These are phyloP conservation scores for Umimayanthus chanpuru DNA, from an alignment of 92 coral and sea anemone species.

Conservation along the genomic window DNA sequence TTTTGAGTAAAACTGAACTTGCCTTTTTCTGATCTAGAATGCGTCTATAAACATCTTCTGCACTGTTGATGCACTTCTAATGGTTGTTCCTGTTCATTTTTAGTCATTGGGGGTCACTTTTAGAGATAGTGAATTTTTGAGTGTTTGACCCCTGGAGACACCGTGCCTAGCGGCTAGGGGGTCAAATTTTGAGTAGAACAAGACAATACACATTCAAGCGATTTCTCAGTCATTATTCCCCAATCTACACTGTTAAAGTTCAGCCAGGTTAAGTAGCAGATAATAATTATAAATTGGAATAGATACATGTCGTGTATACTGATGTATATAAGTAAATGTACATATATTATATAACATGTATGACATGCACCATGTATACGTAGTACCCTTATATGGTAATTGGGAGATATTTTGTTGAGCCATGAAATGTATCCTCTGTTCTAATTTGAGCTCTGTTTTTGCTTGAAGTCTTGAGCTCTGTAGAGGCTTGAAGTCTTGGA, in stretches of 20 bases:
- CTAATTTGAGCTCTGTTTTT: conserved; percentile 23
- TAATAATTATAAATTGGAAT: conserved; percentile 18
- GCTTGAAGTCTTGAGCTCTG: conserved; percentile 26
- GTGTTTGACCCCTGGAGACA: too few species aligned
- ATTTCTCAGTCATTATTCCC: conserved; percentile 24
- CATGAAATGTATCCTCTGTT: conserved; percentile 24
- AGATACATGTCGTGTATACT: conserved; percentile 24
- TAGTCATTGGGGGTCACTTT: too few species aligned
- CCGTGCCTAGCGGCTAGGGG: too few species aligned
- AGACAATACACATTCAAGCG: conserved; percentile 25
- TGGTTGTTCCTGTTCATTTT: too few species aligned
- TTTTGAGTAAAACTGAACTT: too few species aligned
- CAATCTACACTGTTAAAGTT: conserved; percentile 23
- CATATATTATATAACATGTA: conserved; percentile 18
- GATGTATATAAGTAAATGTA: conserved; percentile 19
- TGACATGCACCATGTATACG: conserved; percentile 22
- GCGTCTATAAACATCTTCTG: too few species aligned
- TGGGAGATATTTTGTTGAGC: conserved; percentile 14
- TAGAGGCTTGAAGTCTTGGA: conserved; percentile 26
- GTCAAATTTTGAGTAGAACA: too few species aligned
- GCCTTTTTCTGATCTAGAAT: too few species aligned
- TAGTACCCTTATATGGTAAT: conserved; percentile 24
- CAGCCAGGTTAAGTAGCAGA: conserved; percentile 26
- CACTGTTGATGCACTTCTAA: too few species aligned
- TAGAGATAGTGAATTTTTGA: too few species aligned